phyloP scores from a whole-genome alignment of 2,888 invertebrate species.

The Clostera curtula region DNA sequence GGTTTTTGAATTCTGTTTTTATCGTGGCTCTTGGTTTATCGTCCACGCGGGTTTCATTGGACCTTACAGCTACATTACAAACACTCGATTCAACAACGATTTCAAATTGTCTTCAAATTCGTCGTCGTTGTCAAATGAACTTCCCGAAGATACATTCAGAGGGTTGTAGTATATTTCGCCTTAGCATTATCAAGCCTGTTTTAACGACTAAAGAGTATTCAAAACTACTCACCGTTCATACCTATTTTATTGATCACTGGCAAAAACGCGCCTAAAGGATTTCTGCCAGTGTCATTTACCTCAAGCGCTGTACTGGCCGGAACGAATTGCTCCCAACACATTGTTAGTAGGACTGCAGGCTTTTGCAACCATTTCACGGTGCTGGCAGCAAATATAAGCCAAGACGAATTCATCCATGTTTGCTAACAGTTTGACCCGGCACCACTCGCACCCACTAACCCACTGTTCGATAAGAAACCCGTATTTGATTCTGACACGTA shows the following conservation, averaged over 20 bases:
- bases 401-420: conserved; percentile 56
- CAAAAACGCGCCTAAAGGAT: background rate
- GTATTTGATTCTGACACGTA: conserved; percentile 43
- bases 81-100: no score
- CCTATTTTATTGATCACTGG: background rate
- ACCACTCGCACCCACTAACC: conserved; percentile 65
- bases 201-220: no score
- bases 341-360: conserved; percentile 35
- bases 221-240: conserved; percentile 10
- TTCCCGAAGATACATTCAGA: no score
- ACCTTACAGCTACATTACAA: no score
- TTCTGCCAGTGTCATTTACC: conserved; percentile 4
- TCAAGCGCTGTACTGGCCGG: conserved; percentile 24
- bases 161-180: no score
- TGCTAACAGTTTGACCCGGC: conserved; percentile 66
- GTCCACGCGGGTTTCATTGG: no score
- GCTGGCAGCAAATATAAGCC: conserved; percentile 46
- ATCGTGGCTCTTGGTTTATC: no score
- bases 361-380: conserved; percentile 56
- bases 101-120: no score
- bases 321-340: conserved; percentile 39
- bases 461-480: conserved; percentile 51
- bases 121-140: no score
- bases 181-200: no score
- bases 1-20: no score